Conservation (phyloP, 1,140 invertebrate genomes). For the Armadillidium nasatum region DNA sequence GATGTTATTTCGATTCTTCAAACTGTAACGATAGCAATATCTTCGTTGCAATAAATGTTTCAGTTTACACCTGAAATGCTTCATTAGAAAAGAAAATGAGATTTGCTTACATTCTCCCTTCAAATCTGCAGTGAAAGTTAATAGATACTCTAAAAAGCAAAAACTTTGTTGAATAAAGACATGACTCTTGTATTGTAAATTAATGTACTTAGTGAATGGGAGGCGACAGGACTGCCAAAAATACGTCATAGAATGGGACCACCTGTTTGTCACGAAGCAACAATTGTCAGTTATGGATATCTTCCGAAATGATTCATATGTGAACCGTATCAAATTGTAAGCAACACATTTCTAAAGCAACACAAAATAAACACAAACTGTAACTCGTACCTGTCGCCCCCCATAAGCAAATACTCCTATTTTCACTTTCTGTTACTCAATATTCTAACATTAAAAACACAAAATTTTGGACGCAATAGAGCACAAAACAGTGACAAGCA, state of each 20-base stretch:
- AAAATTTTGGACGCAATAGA: not conserved
- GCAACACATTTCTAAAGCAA: too few relatives aligned
- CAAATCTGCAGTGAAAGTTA: too few relatives aligned
- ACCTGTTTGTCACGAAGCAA: constrained; percentile 1
- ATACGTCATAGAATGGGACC: not conserved
- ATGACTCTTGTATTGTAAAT: too few relatives aligned
- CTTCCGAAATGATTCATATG: not conserved
- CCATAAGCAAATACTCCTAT: not conserved
- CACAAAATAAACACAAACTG: too few relatives aligned
- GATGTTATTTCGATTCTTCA: too few relatives aligned
- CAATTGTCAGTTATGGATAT: not conserved
- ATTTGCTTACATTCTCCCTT: too few relatives aligned
- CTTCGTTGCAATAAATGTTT: too few relatives aligned
- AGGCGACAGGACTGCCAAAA: not conserved
- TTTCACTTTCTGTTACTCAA: not conserved
- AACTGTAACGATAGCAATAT: too few relatives aligned
- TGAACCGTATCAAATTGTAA: not conserved
- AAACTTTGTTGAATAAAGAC: too few relatives aligned
- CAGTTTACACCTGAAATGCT: too few relatives aligned
- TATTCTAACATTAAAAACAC: not conserved
- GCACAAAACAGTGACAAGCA: not conserved
- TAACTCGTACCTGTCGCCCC: not conserved
- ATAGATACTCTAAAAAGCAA: too few relatives aligned
- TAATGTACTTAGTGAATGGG: not conserved
- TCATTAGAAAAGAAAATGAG: too few relatives aligned